phyloP scores from a whole-genome alignment of 2,888 invertebrate species.

The Himalopsyche kuldschensis region DNA sequence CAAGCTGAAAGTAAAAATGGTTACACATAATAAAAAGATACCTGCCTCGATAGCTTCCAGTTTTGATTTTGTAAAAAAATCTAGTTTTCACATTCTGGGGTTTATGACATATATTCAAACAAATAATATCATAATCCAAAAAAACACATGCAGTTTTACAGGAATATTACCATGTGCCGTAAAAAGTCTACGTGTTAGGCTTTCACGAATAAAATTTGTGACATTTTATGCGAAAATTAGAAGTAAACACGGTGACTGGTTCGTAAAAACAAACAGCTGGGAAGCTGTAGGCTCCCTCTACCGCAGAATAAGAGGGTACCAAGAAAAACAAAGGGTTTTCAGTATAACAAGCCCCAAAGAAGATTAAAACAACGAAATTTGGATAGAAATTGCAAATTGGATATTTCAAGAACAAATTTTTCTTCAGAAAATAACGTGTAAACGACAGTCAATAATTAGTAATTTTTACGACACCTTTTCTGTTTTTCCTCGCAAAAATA shows the following conservation, averaged over 20 bases:
- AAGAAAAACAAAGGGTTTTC: slow-evolving; percentile 5
- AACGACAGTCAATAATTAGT: neutral
- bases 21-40: too few species aligned
- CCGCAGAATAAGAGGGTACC: neutral
- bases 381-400: slow-evolving; percentile 4
- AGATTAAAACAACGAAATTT: slow-evolving; percentile 1
- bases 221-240: slow-evolving; percentile 6
- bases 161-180: neutral
- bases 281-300: neutral
- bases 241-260: slow-evolving; percentile 5
- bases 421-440: neutral
- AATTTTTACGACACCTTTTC: neutral
- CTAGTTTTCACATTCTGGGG: neutral
- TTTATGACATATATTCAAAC: neutral
- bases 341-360: neutral
- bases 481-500: too few species aligned
- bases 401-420: neutral
- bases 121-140: neutral
- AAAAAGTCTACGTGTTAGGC: neutral
- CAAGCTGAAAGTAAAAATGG: too few species aligned
- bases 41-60: too few species aligned
- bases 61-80: too few species aligned
- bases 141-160: neutral
- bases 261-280: slow-evolving; percentile 4
- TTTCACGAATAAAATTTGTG: slow-evolving; percentile 3